Conservation (phyloP, 2,797 vertebrate genomes). For the Megalops cyprinoides region DNA sequence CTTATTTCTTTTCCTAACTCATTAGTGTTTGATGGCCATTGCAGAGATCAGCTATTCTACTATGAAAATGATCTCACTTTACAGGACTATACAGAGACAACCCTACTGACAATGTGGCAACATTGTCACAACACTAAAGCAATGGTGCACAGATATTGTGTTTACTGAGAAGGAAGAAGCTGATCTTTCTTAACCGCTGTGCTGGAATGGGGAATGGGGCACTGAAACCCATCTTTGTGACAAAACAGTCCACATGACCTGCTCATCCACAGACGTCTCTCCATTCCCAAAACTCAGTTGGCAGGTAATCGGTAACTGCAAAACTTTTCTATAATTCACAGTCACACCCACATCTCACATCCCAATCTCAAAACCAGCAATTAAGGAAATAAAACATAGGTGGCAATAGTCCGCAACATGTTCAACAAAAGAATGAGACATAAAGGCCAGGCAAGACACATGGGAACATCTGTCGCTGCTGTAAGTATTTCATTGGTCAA, state of each 20-base stretch:
- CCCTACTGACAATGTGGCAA: not conserved
- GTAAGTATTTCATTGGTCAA: no score
- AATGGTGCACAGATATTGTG: not conserved
- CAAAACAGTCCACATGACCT: not conserved
- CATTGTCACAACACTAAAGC: not conserved
- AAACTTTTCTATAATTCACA: not conserved
- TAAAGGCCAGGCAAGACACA: no score
- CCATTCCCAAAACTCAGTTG: not conserved
- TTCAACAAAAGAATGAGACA: no score
- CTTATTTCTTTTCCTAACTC: not conserved
- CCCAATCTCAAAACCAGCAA: no score
- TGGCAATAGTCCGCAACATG: no score
- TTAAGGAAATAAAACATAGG: no score
- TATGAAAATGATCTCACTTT: not conserved
- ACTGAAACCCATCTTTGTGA: no score
- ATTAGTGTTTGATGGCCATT: no score
- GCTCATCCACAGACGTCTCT: not conserved
- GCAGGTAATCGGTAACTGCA: not conserved
- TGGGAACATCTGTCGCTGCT: no score
- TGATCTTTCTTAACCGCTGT: not conserved
- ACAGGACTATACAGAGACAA: no score
- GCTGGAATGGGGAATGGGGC: not conserved
- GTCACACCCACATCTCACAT: no score
- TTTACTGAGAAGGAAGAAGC: not conserved
- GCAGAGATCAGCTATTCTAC: no score